Evolutionary conservation across 1,140 invertebrate species (phyloP), one percentile per base, ranked within the genome.

Genomic region (Drusus annulatus): DNA sequence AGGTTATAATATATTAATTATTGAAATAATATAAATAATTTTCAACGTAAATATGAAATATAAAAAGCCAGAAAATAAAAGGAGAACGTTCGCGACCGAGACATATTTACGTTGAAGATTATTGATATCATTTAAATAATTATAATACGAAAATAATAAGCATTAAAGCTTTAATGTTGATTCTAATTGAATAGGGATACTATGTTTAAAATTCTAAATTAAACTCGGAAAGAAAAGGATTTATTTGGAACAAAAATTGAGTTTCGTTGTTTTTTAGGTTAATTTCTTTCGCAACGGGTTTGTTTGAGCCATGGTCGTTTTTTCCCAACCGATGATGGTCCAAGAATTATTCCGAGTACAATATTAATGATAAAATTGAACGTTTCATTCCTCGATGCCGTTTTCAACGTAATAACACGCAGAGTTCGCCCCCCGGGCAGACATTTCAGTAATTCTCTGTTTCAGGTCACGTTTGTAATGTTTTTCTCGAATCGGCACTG

Each of bases 331-430:
- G 71, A 36, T 75, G 71, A 56, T 58, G 71, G 25, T 3, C 28
- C 28, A 2, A 17, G 52, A 75, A 75, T 75, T 75, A 75, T 75
- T 54, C 19, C n/a, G 25, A 58, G 71, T 58, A 75, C 71, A 56
- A 75, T 75, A 75, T 75, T 75, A 75, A 75, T 75, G 71, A 75
- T 58, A 56, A 75, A 75, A 75, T 75, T 75, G 71, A 75, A 75
- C 71, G 71, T 75, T 75, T 75, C 71, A 56, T 75, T 75, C 54
- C 52, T 75, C 54, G 23, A 28, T 75, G 71, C 52, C 52, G 25
- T 75, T 58, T 58, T 75, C 71, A 31, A 75, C 28, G 31, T 58
- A 75, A 75, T 76, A 65, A 65, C 75, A 76, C 75, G 60, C 75
- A 21, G 50, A 76, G 36, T 50, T 13, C 36, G 19, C 58, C 60